Conservation (phyloP, 2,888 invertebrate genomes). For the Chymomyza procnemis region DNA sequence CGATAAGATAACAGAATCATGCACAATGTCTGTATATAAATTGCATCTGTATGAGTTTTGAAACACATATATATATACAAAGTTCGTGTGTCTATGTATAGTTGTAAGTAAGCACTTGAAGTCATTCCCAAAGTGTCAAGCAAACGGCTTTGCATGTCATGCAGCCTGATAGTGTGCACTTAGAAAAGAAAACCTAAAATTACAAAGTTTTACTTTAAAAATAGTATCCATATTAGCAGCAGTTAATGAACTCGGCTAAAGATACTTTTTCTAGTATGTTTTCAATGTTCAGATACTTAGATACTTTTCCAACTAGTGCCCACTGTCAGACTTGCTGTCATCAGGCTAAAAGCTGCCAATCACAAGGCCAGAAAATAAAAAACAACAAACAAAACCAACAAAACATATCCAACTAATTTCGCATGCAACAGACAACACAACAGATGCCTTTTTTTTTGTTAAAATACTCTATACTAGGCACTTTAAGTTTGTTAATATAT, state of each 20-base stretch:
- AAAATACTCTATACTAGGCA: background rate
- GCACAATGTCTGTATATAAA: slow-evolving; percentile 21
- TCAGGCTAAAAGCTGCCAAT: background rate
- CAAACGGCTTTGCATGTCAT: slow-evolving; percentile 54
- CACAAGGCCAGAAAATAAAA: background rate
- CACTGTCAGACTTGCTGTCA: background rate
- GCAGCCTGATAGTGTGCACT: slow-evolving; percentile 39
- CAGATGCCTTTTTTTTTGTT: background rate
- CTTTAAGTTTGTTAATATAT: background rate
- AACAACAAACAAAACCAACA: background rate
- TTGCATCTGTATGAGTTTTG: background rate
- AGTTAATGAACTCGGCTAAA: background rate
- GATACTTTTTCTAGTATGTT: background rate
- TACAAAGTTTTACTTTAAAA: background rate
- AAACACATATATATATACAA: background rate
- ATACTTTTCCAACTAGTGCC: background rate
- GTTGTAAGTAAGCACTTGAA: slow-evolving; percentile 4
- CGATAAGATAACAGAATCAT: slow-evolving; percentile 48
- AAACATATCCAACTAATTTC: background rate
- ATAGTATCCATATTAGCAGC: background rate
- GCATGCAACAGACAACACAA: slow-evolving; percentile 1
- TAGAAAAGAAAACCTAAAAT: background rate
- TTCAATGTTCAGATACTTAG: background rate
- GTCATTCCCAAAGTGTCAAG: slow-evolving; percentile 39
- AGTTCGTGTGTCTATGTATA: background rate